Conservation (phyloP, 2,797 vertebrate species). For the Oreochromis mossambicus region DNA sequence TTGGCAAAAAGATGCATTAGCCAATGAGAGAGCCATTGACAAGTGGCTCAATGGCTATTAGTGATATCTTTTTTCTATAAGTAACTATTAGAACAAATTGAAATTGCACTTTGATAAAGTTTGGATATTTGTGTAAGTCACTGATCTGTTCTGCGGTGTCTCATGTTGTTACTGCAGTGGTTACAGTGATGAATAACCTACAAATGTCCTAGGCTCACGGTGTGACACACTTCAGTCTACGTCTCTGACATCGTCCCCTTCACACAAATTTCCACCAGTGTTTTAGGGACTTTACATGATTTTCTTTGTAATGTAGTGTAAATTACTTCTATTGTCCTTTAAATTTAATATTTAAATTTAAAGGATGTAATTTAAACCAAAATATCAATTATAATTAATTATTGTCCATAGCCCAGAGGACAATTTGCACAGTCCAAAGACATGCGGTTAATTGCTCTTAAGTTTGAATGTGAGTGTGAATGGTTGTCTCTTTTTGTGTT, state of each 20-base stretch:
- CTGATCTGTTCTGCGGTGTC: not conserved
- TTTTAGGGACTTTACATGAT: not conserved
- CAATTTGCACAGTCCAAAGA: not conserved
- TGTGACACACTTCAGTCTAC: not conserved
- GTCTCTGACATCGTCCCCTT: not conserved
- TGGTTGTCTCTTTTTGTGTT: not conserved
- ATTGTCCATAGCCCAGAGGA: not conserved
- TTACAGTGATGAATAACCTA: not conserved
- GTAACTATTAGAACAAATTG: not conserved
- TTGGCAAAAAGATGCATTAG: constrained; percentile 81
- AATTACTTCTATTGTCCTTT: not conserved
- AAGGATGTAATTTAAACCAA: not conserved
- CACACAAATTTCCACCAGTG: not conserved
- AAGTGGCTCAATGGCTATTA: constrained; percentile 76
- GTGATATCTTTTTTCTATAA: not conserved
- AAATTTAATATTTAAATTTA: not conserved
- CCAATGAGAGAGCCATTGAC: constrained; percentile 81
- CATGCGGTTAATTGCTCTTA: not conserved
- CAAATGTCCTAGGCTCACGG: not conserved
- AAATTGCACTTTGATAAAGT: not conserved
- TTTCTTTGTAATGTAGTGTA: not conserved
- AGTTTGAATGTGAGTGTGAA: not conserved
- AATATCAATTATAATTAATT: not conserved
- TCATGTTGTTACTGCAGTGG: not conserved
- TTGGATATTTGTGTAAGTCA: not conserved